Conservation (phyloP, 1,140 invertebrate species). For the Chelonus insularis region DNA sequence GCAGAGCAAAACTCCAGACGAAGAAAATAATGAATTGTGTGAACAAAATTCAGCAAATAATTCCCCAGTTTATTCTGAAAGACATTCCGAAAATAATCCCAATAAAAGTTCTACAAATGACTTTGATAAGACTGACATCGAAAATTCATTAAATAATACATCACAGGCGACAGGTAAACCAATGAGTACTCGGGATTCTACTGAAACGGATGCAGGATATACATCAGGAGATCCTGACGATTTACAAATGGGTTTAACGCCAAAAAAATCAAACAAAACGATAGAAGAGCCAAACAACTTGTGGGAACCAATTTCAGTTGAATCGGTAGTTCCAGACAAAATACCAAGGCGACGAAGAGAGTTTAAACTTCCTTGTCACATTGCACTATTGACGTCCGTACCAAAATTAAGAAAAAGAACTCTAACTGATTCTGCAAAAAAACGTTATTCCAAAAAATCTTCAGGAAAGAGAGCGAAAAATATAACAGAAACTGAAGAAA, state of each 20-base stretch:
- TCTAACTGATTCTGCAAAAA: neutral
- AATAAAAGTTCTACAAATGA: neutral
- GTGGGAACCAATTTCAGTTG: constrained; percentile 41
- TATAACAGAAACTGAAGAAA: constrained; percentile 6
- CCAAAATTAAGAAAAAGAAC: neutral
- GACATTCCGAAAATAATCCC: neutral
- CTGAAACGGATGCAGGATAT: constrained; percentile 26
- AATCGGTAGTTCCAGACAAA: constrained; percentile 39
- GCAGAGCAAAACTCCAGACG: neutral
- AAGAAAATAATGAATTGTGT: neutral
- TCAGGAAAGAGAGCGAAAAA: neutral
- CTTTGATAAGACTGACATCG: no score
- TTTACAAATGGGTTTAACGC: neutral
- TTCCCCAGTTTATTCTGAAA: neutral
- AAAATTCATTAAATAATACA: no score
- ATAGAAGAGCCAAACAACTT: neutral
- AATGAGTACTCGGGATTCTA: constrained; percentile 13
- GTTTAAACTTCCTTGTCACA: constrained; percentile 46
- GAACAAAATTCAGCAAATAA: neutral
- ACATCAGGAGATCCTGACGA: constrained; percentile 23
- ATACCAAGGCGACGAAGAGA: constrained; percentile 25
- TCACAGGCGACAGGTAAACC: no score
- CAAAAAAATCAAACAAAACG: constrained; percentile 21
- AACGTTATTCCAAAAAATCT: neutral
- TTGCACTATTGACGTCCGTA: constrained; percentile 33